Base-by-base conservation (phyloP, 2,113 vertebrate species). In the Proterorhinus semilunaris region DNA sequence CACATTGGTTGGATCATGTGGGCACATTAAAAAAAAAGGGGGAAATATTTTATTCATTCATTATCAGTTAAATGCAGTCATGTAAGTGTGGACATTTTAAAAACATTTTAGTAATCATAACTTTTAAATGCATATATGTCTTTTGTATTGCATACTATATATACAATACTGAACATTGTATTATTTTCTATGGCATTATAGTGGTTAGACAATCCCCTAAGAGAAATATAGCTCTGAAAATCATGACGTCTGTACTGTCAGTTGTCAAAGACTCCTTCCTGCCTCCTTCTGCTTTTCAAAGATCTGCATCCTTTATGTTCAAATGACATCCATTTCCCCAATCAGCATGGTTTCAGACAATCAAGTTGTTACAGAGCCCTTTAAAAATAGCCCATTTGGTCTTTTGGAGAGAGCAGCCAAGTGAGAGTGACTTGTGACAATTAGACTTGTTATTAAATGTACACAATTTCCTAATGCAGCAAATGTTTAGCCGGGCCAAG, bases 381-480 rank as follows among this genome's bases (percentile, higher is more conserved):
- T 87, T 85, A 67, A 74, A 86, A 84, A 82, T 59, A 49, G 63
- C 74, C 83, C 77, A 75, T 92, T 92, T 88, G 69, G 84, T 84
- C 83, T 86, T 84, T 89, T 90, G 71, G 81, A 83, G 55, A 74
- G 68, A 83, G 57, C 49, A 45, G 57, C 76, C 57, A 71, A 78
- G 82, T 66, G 59, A 86, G 71, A 71, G 73, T 76, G 84, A 86
- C 86, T 87, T 87, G 69, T 71, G 71, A 89, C 89, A 93, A 93
- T 94, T 93, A 91, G 88, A 84, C 54, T 72, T 88, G 89, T 91
- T 89, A 92, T 93, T 94, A 92, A 91, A 92, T 87, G 90, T 91
- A 92, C 89, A 91, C 89, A 90, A 86, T 93, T 87, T 91, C 72
- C 71, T 85, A 92, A 92, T 94, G 87, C 92, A 86, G 79, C 90